These are phyloP conservation scores for Danio aesculapii DNA, from an alignment of 2,797 vertebrate species.

Conservation along the genomic window DNA sequence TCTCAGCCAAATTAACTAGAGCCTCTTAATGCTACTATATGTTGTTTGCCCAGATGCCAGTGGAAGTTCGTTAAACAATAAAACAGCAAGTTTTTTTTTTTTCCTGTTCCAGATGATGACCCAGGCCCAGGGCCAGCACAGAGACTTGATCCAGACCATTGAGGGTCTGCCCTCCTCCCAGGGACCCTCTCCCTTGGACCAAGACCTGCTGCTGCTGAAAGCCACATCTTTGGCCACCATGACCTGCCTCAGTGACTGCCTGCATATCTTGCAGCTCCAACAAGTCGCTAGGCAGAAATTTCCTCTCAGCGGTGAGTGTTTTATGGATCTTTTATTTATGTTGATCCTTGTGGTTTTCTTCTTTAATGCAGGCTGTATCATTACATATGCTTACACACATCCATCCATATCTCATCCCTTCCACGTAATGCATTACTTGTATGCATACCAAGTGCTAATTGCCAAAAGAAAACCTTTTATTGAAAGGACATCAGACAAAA, in stretches of 20 bases:
- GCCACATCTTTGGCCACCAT: slow-evolving; percentile 98
- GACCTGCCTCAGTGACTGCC: slow-evolving; percentile 97
- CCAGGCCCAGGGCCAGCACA: slow-evolving; percentile 94
- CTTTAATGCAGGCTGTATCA: background rate
- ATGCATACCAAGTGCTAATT: background rate
- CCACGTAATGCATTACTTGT: background rate
- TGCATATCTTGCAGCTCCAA: slow-evolving; percentile 96
- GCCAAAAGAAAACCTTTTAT: background rate
- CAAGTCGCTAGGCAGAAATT: slow-evolving; percentile 89
- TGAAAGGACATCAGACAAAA: background rate
- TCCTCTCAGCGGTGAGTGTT: slow-evolving; percentile 84
- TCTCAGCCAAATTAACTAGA: no score
- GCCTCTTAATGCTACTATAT: no score
- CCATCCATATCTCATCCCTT: background rate
- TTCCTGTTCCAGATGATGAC: slow-evolving; percentile 89
- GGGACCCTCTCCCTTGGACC: slow-evolving; percentile 92
- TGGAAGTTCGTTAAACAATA: background rate
- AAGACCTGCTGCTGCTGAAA: slow-evolving; percentile 97
- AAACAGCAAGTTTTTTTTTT: background rate
- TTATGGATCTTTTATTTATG: background rate
- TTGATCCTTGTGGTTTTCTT: background rate
- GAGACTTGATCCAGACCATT: slow-evolving; percentile 92
- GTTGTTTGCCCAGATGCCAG: no score
- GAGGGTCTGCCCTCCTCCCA: slow-evolving; percentile 90
- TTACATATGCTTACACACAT: background rate